phyloP scores from a whole-genome alignment of 2,797 vertebrate species.

The Sebastes aleutianus region DNA sequence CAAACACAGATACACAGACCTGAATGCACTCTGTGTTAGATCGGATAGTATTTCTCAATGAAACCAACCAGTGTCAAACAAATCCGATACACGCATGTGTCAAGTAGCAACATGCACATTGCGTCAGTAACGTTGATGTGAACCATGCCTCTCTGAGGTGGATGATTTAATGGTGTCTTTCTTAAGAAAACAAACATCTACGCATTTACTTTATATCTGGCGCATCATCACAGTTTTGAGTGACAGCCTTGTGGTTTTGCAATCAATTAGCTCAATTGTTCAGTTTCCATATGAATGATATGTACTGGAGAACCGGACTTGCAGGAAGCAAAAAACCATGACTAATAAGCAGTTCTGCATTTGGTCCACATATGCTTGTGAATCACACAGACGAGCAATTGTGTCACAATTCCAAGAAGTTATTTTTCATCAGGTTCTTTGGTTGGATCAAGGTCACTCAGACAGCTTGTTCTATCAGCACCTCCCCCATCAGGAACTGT shows the following conservation, averaged over 20 bases:
- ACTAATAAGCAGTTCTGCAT: slow-evolving; percentile 31
- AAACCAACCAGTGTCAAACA: not conserved
- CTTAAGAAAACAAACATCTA: not conserved
- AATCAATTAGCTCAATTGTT: not conserved
- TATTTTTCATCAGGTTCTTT: slow-evolving; percentile 20
- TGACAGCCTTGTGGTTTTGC: not conserved
- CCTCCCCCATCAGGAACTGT: slow-evolving; percentile 32
- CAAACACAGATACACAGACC: slow-evolving; percentile 13
- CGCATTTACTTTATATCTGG: not conserved
- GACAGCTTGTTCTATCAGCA: slow-evolving; percentile 40
- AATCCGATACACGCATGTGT: not conserved
- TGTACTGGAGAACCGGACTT: not conserved
- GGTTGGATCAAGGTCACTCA: slow-evolving; percentile 49
- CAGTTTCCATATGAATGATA: not conserved
- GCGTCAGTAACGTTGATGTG: not conserved
- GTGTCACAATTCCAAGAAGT: slow-evolving; percentile 1
- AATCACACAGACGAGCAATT: slow-evolving; percentile 27
- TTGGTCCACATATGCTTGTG: slow-evolving; percentile 32
- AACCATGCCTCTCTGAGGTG: not conserved
- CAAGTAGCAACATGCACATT: not conserved
- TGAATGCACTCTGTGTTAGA: not conserved
- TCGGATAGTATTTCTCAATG: slow-evolving; percentile 11
- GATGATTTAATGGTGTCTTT: not conserved
- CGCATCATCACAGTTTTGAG: not conserved
- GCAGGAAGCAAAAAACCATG: not conserved